Percentiles rank a stretch among this genome's conserved stretches.
Evolutionary conservation across 2,797 vertebrate genomes (phyloP).

Genomic region (Pristis pectinata): DNA sequence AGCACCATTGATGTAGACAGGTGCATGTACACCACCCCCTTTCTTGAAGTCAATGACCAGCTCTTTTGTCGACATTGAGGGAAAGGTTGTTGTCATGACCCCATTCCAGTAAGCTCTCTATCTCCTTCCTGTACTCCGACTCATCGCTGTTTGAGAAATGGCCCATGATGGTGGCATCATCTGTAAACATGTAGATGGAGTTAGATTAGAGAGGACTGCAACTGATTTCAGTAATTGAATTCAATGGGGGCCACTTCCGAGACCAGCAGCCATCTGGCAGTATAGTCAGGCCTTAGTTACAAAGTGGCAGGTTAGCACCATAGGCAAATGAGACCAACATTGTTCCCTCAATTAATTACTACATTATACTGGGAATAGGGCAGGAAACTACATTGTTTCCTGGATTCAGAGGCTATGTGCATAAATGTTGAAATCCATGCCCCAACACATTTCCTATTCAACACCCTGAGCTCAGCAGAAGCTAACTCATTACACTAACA

Average conservation of each 20-base stretch:
- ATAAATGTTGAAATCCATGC: background rate
- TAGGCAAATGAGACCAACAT: background rate
- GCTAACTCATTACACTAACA: background rate
- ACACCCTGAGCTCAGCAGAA: background rate
- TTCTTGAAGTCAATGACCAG: no score
- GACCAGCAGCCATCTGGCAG: conserved; percentile 15
- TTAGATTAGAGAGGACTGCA: background rate
- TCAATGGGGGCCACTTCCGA: background rate
- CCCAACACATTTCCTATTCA: background rate
- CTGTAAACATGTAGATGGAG: no score
- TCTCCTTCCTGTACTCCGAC: no score
- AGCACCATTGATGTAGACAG: no score
- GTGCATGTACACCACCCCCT: no score
- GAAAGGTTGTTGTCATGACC: no score
- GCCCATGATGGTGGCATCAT: no score
- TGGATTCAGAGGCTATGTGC: background rate
- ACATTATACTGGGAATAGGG: background rate
- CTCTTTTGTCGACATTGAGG: no score
- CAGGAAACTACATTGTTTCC: background rate
- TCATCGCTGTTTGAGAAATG: no score
- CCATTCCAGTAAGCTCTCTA: no score
- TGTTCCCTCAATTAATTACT: background rate
- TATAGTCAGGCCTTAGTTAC: background rate
- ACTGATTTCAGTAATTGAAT: background rate
- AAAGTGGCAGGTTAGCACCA: background rate